Evolutionary conservation across 2,888 invertebrate genomes (phyloP), one percentile per base, ranked within the genome.

Genomic region (Isoperla grammatica): DNA sequence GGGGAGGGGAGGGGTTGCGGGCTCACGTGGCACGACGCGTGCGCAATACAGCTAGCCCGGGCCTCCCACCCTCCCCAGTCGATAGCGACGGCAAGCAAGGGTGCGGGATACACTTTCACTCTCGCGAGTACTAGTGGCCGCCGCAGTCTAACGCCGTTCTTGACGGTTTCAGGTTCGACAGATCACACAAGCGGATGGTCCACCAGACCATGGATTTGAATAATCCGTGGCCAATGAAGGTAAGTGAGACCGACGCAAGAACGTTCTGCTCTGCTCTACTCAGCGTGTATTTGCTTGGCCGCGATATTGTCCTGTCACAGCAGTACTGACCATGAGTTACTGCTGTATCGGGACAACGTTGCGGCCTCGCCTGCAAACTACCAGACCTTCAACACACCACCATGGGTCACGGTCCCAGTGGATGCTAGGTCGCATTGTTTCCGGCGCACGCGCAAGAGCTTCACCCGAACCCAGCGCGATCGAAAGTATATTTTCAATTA

Each of bases 251-350:
- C 13, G 22, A 3, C 12, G n/a, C 2, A 6, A 13, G 46, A 19
- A 15, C 20, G n/a, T n/a, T n/a, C n/a, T 46, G 55, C 42, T 12
- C 22, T 35, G 49, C 49, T 19, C 19, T 13, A 29, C 48, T 20
- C 20, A 13, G 56, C 39, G 57, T 63, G 22, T 13, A 43, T 35
- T 50, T 50, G 23, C 58, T 56, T 61, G 81, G 83, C 86, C 82
- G 84, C 87, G 83, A 92, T 92, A 92, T 93, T 93, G 92, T 93
- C 92, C 91, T 91, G 92, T 92, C 92, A 92, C 92, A 92, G 92
- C 92, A 92, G 92, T 92, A 92, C 86, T 84, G 75, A 78, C 80
- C 53, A 56, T 75, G 69, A 76, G 76, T 81, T 92, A 92, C 92
- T 92, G 92, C 88, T 92, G 90, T 85, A 84, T 81, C 88, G 84